phyloP scores from a whole-genome alignment of 2,888 invertebrate genomes.

The Gibbula magus region DNA sequence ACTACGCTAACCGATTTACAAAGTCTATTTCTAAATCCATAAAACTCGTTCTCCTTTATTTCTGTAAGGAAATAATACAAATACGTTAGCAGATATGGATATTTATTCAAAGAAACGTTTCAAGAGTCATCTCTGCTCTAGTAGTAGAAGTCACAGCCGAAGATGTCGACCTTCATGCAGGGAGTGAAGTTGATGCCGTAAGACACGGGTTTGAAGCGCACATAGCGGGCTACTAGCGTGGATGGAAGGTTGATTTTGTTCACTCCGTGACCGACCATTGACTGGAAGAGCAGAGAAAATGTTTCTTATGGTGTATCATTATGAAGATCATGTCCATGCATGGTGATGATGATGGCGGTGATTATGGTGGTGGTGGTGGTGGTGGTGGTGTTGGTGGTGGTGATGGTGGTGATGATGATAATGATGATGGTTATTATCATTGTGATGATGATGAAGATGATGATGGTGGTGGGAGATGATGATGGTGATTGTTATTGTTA shows the following conservation, averaged over 20 bases:
- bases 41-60: not conserved
- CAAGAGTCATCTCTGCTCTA: not conserved
- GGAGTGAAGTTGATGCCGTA: slow-evolving; percentile 32
- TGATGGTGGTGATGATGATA: no score
- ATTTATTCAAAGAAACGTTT: not conserved
- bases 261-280: slow-evolving; percentile 9
- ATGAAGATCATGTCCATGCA: no score
- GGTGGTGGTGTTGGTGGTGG: no score
- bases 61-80: not conserved
- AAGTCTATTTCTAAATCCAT: no score
- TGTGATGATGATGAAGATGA: no score
- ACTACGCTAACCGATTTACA: no score
- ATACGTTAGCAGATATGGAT: not conserved
- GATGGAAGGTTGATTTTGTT: slow-evolving; percentile 8
- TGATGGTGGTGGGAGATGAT: no score
- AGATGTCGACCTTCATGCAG: slow-evolving; percentile 37
- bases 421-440: no score
- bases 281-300: not conserved
- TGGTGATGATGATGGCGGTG: no score
- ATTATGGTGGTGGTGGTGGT: no score
- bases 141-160: slow-evolving; percentile 33
- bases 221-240: slow-evolving; percentile 30
- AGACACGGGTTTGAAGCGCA: slow-evolving; percentile 27
- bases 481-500: no score
- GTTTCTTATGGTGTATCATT: no score